Evolutionary conservation across 2,797 vertebrate species (phyloP), one percentile per base, ranked within the genome.

Genomic region (Periophthalmus magnuspinnatus): DNA sequence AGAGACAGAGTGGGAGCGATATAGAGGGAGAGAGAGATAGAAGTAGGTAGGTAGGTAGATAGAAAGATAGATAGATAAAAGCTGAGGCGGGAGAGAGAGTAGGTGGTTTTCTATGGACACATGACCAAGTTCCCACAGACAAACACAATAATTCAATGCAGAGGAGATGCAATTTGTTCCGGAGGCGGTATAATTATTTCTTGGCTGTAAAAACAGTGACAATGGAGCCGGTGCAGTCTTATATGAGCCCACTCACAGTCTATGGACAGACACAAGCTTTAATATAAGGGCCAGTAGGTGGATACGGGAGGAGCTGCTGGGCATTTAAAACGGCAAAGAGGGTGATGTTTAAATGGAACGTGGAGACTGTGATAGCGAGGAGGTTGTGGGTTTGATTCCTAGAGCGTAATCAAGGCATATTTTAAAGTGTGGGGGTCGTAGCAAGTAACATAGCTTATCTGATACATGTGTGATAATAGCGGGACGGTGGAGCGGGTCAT

Each of bases 171-270:
- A 41, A 66, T 50, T 65, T 65, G 48, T 34, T 52, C 54, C 38
- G 59, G 59, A 61, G 59, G 59, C 59, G 59, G 59, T 11, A 41
- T 61, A 38, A 61, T 41, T 61, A 61, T 61, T 61, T 61, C 59
- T 41, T n/a, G 10, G 59, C n/a, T 41, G n/a, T 3, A 61, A 61
- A 61, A 38, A 22, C 57, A 10, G 8, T 17, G 33, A 59, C 57
- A 36, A 59, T 59, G 9, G 17, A 59, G 32, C 28, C 59, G 59
- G 59, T 59, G 55, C 55, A 32, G 24, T 57, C 14, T 5, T 28
- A 57, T 32, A 57, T 16, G 24, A 8, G 55, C 55, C 55, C 55
- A 57, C 55, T 16, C 24, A 57, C 55, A 57, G 6, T 14, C 11
- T 14, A 45, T 13, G 41, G 41, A 45, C 41, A 28, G 24, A 57